Evolutionary conservation across 1,140 invertebrate genomes (phyloP), one percentile per base, ranked within the genome.

Genomic region (Drosophila parvula): DNA sequence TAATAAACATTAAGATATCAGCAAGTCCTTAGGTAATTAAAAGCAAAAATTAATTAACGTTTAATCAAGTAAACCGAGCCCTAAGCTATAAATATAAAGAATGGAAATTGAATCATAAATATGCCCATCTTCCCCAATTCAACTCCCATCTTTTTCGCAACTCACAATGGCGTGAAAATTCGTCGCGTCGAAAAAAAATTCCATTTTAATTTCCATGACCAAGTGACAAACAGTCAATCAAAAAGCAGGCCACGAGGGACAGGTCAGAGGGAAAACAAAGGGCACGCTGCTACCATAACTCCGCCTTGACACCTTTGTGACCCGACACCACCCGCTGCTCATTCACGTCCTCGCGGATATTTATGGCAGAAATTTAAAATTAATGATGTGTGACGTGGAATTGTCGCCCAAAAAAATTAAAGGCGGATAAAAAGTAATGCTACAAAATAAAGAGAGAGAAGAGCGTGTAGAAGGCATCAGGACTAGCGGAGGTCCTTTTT

Each of bases 301-400:
- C 59, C 59, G 27, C 51, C 64, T 34, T 73, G 81, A 77, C 81
- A 86, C 81, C 74, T 78, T 68, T 67, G 62, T 63, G 57, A 63
- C 62, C 69, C 71, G 45, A 11, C 27, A 16, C 55, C 62, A 67
- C 43, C 65, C 48, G 36, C 50, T 11, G 34, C 57, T 47, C 70
- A 48, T 45, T 22, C 36, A 34, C 45, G 64, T 45, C 77, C 56
- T 50, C 61, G 67, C 41, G 81, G 57, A 88, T 84, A 89, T 89
- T 89, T 89, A 89, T 89, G 85, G 67, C 50, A 76, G 78, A 78
- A 89, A 89, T 89, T 65, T 76, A 84, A 89, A 84, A 89, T 89
- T 89, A 89, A 89, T 89, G 84, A 89, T 79, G 84, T 84, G 84
- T 89, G 84, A 90, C 84, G 40, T 73, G 63, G 58, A 89, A 89